Percentiles rank a stretch among this genome's conserved stretches.
Conservation (phyloP, 1,140 invertebrate species). For the Drosophila miranda region DNA sequence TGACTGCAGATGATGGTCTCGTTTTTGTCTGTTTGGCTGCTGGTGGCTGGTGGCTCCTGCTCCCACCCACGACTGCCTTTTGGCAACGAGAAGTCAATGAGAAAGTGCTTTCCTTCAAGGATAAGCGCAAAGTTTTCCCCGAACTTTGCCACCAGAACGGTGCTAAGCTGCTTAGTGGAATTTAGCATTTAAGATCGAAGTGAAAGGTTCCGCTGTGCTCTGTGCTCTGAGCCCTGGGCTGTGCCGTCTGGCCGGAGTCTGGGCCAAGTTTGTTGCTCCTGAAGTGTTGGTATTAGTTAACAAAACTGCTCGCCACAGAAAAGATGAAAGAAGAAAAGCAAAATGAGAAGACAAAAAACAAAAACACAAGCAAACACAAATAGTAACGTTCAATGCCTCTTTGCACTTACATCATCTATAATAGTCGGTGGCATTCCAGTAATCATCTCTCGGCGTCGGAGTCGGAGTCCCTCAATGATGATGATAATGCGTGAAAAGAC, state of each 20-base stretch:
- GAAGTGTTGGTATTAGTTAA: constrained; percentile 36
- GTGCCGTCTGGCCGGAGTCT: constrained; percentile 43
- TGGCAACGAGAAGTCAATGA: constrained; percentile 42
- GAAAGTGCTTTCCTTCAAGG: constrained; percentile 61
- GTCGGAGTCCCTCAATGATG: constrained; percentile 16
- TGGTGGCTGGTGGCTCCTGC: constrained; percentile 35
- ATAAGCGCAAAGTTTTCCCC: constrained; percentile 43
- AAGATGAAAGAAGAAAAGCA: constrained; percentile 5
- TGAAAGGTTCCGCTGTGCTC: constrained; percentile 11
- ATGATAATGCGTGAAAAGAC: constrained; percentile 59
- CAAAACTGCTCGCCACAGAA: constrained; percentile 16
- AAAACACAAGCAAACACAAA: neutral
- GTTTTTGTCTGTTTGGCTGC: constrained; percentile 22
- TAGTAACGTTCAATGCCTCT: constrained; percentile 53
- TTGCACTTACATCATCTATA: constrained; percentile 61
- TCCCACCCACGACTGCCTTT: constrained; percentile 29
- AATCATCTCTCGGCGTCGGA: constrained; percentile 17
- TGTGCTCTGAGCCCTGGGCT: constrained; percentile 12
- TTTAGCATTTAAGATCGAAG: constrained; percentile 41
- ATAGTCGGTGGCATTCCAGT: constrained; percentile 47
- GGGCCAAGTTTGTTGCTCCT: constrained; percentile 45
- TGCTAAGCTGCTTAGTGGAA: constrained; percentile 44
- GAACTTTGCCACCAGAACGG: constrained; percentile 7
- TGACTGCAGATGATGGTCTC: constrained; percentile 48
- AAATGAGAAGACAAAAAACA: constrained; percentile 14